Conservation (phyloP, 2,888 invertebrate genomes). For the Acrobasis consociella region DNA sequence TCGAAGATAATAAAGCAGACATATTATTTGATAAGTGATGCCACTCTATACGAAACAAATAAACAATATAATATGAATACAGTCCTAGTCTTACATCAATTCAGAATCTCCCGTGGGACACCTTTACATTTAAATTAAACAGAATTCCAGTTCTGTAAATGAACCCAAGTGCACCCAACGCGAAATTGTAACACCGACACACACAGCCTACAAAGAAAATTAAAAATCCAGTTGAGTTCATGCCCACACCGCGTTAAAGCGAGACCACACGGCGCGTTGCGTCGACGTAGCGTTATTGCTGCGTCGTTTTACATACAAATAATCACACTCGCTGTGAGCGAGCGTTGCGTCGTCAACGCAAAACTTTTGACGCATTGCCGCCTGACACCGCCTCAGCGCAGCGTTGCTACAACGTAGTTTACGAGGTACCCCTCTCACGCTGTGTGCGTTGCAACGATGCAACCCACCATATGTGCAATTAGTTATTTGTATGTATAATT, state of each 20-base stretch:
- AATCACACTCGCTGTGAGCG: no score
- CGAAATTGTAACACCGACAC: neutral
- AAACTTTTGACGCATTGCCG: no score
- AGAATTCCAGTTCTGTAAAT: constrained; percentile 10
- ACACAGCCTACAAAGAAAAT: constrained; percentile 1
- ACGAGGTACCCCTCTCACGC: no score
- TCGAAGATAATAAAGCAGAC: constrained; percentile 16
- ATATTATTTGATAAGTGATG: constrained; percentile 20
- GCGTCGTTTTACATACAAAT: no score
- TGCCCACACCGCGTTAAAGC: neutral
- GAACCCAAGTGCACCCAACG: neutral
- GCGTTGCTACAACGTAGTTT: no score
- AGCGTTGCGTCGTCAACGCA: no score
- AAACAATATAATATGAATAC: constrained; percentile 8
- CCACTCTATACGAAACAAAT: constrained; percentile 14
- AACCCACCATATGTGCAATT: no score
- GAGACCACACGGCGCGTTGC: no score
- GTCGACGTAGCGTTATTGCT: no score
- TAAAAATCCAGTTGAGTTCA: neutral
- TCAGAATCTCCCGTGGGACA: neutral
- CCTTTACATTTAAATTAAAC: constrained; percentile 7
- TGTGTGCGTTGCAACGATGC: no score
- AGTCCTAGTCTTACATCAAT: neutral
- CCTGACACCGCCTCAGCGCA: no score
- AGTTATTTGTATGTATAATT: no score